These are phyloP conservation scores for Diadegma fenestrale DNA, from an alignment of 2,888 invertebrate genomes.

Conservation along the genomic window DNA sequence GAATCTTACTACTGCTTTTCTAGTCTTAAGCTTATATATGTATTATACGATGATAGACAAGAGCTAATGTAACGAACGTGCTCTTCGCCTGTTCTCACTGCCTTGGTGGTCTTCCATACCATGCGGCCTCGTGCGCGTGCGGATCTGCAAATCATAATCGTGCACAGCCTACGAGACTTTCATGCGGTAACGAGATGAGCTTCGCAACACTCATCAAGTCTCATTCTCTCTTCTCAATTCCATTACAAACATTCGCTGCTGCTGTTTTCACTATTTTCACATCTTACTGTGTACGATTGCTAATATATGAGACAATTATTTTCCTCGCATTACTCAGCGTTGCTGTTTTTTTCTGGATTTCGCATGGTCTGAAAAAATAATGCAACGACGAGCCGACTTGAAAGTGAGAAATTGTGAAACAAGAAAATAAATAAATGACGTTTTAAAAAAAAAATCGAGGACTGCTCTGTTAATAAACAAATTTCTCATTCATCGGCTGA, in stretches of 20 bases:
- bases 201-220: constrained; percentile 18
- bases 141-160: constrained; percentile 82
- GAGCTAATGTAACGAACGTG: constrained; percentile 57
- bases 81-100: constrained; percentile 55
- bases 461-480: too few species aligned
- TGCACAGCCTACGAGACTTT: constrained; percentile 79
- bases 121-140: constrained; percentile 31
- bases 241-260: constrained; percentile 3
- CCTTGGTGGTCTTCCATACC: constrained; percentile 78
- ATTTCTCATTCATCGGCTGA: too few species aligned
- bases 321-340: too few species aligned
- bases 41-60: constrained; percentile 42
- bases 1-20: constrained; percentile 29
- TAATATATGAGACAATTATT: not conserved
- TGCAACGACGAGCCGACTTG: too few species aligned
- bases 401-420: too few species aligned
- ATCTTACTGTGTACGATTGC: not conserved
- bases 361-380: too few species aligned
- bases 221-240: constrained; percentile 29
- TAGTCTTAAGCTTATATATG: not conserved
- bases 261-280: constrained; percentile 18
- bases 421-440: too few species aligned
- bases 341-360: too few species aligned
- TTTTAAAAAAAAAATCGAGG: too few species aligned
- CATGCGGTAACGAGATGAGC: constrained; percentile 76